phyloP scores from a whole-genome alignment of 2,797 vertebrate genomes.

The Typhlichthys subterraneus region DNA sequence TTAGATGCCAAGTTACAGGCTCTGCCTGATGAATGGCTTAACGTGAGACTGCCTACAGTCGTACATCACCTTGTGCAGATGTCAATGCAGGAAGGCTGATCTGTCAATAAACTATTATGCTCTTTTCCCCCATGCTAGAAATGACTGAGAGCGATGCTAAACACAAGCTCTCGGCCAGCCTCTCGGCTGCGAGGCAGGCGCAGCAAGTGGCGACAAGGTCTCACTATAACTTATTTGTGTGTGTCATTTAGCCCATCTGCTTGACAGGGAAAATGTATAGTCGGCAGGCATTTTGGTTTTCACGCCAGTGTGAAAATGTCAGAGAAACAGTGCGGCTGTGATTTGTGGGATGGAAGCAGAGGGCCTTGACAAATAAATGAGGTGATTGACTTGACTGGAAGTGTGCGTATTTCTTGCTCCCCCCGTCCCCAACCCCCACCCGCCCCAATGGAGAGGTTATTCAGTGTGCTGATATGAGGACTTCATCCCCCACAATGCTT shows the following conservation, averaged over 20 bases:
- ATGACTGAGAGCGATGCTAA: constrained; percentile 43
- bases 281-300: constrained; percentile 51
- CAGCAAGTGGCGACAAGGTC: constrained; percentile 55
- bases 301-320: constrained; percentile 35
- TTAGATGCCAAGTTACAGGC: constrained; percentile 23
- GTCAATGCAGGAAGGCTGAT: constrained; percentile 49
- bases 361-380: constrained; percentile 66
- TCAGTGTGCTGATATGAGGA: constrained; percentile 51
- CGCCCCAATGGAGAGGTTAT: constrained; percentile 59
- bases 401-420: constrained; percentile 38
- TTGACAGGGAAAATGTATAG: constrained; percentile 57
- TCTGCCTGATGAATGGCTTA: constrained; percentile 37
- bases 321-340: constrained; percentile 43
- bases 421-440: constrained; percentile 14
- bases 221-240: constrained; percentile 62
- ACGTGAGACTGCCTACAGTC: constrained; percentile 25
- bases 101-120: constrained; percentile 58
- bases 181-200: constrained; percentile 39
- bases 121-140: constrained; percentile 35
- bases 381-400: constrained; percentile 40
- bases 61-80: constrained; percentile 31
- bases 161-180: constrained; percentile 30
- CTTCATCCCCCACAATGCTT: constrained; percentile 71
- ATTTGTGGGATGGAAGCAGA: constrained; percentile 56
- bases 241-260: constrained; percentile 51